These are phyloP conservation scores for Drosophila yooni DNA, from an alignment of 2,888 invertebrate genomes.

Conservation along the genomic window DNA sequence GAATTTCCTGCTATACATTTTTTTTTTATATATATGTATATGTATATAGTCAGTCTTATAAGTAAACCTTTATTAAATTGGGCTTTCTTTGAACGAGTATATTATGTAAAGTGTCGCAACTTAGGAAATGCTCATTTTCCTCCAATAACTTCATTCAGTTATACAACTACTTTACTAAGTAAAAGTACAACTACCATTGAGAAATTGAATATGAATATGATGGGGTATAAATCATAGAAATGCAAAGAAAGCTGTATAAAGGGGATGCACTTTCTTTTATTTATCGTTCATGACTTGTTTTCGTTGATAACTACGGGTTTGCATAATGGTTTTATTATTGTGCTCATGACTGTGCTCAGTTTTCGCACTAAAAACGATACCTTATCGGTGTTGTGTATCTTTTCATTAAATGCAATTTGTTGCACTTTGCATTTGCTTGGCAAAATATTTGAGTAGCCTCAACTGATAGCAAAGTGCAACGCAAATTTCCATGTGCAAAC, in stretches of 20 bases:
- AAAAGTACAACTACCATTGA: neutral
- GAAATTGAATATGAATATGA: too few species aligned
- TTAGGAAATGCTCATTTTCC: neutral
- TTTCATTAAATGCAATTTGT: conserved; percentile 33
- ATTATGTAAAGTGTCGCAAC: neutral
- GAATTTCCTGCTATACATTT: neutral
- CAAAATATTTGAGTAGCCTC: conserved; percentile 2
- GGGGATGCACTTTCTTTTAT: neutral
- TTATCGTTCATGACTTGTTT: neutral
- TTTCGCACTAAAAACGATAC: conserved; percentile 2
- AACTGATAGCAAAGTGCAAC: conserved; percentile 35
- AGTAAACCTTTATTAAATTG: neutral
- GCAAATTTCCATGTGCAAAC: conserved; percentile 21
- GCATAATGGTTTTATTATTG: conserved; percentile 5
- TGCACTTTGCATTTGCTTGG: conserved; percentile 11
- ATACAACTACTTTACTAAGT: neutral
- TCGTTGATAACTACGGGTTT: neutral
- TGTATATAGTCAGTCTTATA: neutral
- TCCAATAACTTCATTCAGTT: neutral
- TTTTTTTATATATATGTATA: neutral
- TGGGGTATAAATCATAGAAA: too few species aligned
- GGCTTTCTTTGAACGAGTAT: neutral
- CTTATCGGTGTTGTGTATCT: conserved; percentile 45
- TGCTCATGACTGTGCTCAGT: conserved; percentile 21
- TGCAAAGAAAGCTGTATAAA: too few species aligned